Evolutionary conservation across 2,113 vertebrate genomes (phyloP).

Genomic region (Nycticorax nycticorax): DNA sequence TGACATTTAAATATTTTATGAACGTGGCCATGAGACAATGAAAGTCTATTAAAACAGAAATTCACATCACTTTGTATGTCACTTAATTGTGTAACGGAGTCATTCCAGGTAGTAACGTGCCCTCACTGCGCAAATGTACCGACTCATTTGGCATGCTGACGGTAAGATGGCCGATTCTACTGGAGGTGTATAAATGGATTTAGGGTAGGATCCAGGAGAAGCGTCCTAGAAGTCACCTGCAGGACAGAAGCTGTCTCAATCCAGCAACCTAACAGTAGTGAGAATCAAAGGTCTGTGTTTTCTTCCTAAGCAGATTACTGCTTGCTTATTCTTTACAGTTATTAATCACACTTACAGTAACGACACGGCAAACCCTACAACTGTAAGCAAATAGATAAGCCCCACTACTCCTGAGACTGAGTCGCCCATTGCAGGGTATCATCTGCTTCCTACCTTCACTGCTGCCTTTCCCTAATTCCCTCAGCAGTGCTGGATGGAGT

Average conservation of each 20-base stretch:
- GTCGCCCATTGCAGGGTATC: neutral
- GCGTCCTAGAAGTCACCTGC: neutral
- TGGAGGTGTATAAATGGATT: accelerated
- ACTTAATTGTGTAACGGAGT: neutral
- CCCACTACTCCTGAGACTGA: accelerated
- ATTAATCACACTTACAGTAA: neutral
- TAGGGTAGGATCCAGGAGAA: neutral
- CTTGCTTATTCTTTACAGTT: neutral
- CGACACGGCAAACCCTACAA: neutral
- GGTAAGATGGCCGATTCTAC: neutral
- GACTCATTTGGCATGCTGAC: too few relatives aligned
- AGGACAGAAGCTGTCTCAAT: neutral
- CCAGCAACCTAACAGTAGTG: neutral
- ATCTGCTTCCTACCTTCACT: neutral
- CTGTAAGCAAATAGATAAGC: neutral
- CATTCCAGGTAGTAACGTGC: neutral
- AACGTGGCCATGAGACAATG: neutral
- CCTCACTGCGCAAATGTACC: accelerated
- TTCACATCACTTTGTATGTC: neutral
- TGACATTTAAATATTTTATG: neutral
- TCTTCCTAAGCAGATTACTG: neutral
- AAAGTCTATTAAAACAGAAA: neutral
- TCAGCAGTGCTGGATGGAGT: neutral
- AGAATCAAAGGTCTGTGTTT: neutral
- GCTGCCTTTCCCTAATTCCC: neutral